These are phyloP conservation scores for Platichthys flesus DNA, from an alignment of 2,113 vertebrate species.

Conservation along the genomic window DNA sequence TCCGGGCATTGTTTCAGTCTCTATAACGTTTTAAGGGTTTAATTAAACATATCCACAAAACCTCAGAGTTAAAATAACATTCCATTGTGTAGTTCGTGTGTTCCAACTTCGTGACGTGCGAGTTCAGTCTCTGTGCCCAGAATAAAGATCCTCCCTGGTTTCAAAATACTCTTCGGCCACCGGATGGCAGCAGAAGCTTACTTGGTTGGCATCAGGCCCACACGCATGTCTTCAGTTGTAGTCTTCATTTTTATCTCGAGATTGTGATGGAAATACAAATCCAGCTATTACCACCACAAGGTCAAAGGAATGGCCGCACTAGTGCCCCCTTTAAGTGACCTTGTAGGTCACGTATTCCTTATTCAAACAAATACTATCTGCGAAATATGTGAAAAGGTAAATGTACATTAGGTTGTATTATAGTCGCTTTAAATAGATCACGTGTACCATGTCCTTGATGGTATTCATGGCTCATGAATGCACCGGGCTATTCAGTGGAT, in stretches of 20 bases:
- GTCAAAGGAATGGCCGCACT: neutral
- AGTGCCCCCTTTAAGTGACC: neutral
- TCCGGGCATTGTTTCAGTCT: neutral
- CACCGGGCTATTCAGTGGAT: too few relatives aligned
- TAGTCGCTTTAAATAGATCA: neutral
- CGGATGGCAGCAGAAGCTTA: conserved; percentile 63
- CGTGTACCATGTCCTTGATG: neutral
- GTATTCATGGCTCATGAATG: too few relatives aligned
- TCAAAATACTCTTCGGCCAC: conserved; percentile 40
- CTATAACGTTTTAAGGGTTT: neutral
- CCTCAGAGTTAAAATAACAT: neutral
- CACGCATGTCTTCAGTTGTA: neutral
- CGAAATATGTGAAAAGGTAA: too few relatives aligned
- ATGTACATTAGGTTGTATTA: too few relatives aligned
- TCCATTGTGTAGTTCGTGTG: neutral
- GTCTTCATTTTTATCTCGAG: neutral
- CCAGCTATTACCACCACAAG: neutral
- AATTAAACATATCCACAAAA: neutral
- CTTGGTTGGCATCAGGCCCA: neutral
- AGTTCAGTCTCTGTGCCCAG: neutral
- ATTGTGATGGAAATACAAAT: neutral
- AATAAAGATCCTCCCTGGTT: neutral
- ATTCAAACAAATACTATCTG: too few relatives aligned
- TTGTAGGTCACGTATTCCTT: neutral
- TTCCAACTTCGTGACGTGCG: neutral